A percentile compares a stretch with the other conserved stretches of the same genome.
Evolutionary conservation across 2,888 invertebrate species (phyloP).

Genomic region (Desoria tigrina): DNA sequence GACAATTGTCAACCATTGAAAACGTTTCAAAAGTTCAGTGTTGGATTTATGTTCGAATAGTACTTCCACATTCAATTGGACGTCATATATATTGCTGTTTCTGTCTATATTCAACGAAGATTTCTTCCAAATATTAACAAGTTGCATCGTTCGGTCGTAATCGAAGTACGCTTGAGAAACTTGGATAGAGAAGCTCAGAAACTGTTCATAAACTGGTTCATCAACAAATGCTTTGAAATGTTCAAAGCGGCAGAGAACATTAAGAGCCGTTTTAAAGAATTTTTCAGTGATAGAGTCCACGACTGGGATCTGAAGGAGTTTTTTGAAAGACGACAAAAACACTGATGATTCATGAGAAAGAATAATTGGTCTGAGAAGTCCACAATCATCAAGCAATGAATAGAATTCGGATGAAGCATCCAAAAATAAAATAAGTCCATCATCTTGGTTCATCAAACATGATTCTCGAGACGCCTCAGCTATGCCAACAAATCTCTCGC

Average conservation of each 20-base stretch:
- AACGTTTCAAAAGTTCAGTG: neutral
- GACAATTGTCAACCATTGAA: slow-evolving; percentile 11
- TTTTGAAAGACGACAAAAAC: neutral
- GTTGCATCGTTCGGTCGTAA: neutral
- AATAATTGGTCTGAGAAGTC: neutral
- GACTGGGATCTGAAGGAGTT: neutral
- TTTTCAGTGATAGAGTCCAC: neutral
- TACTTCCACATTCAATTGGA: neutral
- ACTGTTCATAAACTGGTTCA: neutral
- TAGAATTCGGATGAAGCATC: slow-evolving; percentile 32
- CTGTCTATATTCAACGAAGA: too few species aligned
- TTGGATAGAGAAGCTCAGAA: neutral
- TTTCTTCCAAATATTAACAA: neutral
- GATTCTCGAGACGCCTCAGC: slow-evolving; percentile 23
- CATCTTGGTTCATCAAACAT: too few species aligned
- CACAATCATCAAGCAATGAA: slow-evolving; percentile 21
- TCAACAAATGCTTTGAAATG: neutral
- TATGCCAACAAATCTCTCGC: slow-evolving; percentile 25
- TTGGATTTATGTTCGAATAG: neutral
- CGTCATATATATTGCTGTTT: too few species aligned
- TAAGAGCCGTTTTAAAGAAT: too few species aligned
- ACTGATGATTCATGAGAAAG: too few species aligned
- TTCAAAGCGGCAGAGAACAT: neutral
- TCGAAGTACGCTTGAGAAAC: neutral
- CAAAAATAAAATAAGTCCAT: slow-evolving; percentile 10